These are phyloP conservation scores for Drosophila jambulina DNA, from an alignment of 1,140 invertebrate species.

Conservation along the genomic window DNA sequence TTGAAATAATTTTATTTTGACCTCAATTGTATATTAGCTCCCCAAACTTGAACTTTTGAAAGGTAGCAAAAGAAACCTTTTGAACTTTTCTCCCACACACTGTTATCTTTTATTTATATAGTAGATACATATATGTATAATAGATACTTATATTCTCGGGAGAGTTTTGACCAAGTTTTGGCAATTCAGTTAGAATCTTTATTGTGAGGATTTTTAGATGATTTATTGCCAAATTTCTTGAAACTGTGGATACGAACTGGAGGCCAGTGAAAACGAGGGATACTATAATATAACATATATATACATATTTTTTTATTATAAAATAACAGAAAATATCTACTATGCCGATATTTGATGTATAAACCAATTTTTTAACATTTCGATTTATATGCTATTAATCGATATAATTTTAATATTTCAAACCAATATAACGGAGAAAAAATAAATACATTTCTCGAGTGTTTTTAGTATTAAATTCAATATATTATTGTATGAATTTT, in stretches of 20 bases:
- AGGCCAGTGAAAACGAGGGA: neutral
- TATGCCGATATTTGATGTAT: too few species aligned
- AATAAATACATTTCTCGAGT: too few species aligned
- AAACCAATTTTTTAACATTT: too few species aligned
- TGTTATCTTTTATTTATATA: slow-evolving; percentile 10
- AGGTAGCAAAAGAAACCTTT: slow-evolving; percentile 24
- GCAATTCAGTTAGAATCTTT: slow-evolving; percentile 18
- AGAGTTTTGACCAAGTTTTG: slow-evolving; percentile 36
- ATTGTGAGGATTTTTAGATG: slow-evolving; percentile 14
- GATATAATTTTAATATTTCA: neutral
- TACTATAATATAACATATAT: neutral
- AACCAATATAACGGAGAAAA: too few species aligned
- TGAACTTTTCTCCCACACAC: slow-evolving; percentile 1
- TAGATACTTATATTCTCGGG: slow-evolving; percentile 15
- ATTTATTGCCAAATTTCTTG: slow-evolving; percentile 16
- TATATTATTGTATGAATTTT: too few species aligned
- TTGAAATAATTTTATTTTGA: neutral
- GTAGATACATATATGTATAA: slow-evolving; percentile 2
- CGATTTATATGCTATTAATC: too few species aligned
- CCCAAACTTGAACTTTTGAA: slow-evolving; percentile 10
- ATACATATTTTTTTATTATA: neutral
- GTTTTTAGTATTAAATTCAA: too few species aligned
- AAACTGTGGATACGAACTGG: neutral
- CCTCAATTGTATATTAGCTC: slow-evolving; percentile 11
- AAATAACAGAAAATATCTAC: too few species aligned